Base-by-base conservation (phyloP, 2,797 vertebrate genomes). In the Microctenopoma steveboyesi region DNA sequence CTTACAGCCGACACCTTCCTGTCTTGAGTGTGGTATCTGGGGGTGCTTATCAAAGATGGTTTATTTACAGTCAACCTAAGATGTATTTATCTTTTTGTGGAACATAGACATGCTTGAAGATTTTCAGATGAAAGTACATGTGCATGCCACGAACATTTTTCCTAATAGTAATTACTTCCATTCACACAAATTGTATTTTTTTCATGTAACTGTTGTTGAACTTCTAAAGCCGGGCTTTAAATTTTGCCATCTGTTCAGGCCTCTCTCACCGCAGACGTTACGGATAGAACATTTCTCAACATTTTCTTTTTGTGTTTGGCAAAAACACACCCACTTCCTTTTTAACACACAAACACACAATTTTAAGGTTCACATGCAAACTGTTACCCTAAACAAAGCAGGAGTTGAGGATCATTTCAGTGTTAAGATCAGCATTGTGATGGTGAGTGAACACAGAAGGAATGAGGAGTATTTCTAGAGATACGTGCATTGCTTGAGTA, bases 1-100 rank as follows among this genome's bases (percentile, higher is more conserved):
- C 39, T 40, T 45, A 40, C 70, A 58, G 57, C 64, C 49, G 69
- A 82, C 78, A 70, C 58, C 66, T 81, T 87, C 74, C 79, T 77
- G 74, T 84, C 78, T 61, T 79, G 48, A 80, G 4, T 42, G 13
- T 18, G 30, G 4, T 64, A 71, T 46, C 51, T 49, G 53, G 33
- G 22, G 78, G 76, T 66, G 39, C 54, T 70, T 72, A 72, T 71
- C 39, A 82, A 14, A 56, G 42, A 42, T 47, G 7, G 58, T 77
- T 40, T 64, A 35, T 66, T 74, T 53, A 56, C 45, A 47, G 28
- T 45, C 27, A 48, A 14, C 3, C 1, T 16, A 7, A 64, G 15
- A 64, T 9, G 1, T 28, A 35, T 45, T 55, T 1, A 3, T 42
- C 27, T 33, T 1, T 53, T 39, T 27, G 39, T n/a, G 63, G 10